Base-by-base conservation (phyloP, 2,113 vertebrate genomes). In the Entomyzon cyanotis region DNA sequence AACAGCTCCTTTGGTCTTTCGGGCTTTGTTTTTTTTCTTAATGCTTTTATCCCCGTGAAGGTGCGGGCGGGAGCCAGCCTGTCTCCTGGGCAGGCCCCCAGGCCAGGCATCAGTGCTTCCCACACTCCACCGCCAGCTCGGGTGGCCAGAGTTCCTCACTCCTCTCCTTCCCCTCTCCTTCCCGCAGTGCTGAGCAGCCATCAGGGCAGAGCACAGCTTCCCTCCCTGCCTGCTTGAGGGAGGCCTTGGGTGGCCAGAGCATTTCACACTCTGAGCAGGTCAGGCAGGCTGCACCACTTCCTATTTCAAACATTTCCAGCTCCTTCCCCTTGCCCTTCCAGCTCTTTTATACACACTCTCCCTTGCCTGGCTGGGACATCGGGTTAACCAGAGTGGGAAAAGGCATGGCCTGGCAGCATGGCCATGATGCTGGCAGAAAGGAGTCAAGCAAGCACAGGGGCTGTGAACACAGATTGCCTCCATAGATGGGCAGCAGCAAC, bases 251-350 rank as follows among this genome's bases (percentile, higher is more conserved):
- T 35, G 41, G 58, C 75, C 2, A 0, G 16, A 44, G 65, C 4
- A 0, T 35, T 55, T 63, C 82, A 24, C 25, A 22, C 39, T 50
- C 62, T 6, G 27, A 67, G 42, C 31, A 44, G 53, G 39, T 21
- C 49, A 41, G 69, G n/a, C 46, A 39, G 27, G n/a, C 41, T 62
- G 55, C 16, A 20, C 18, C 2, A 0, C 9, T 90, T 60, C 30
- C 33, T 15, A 11, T 5, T 31, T 25, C 52, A 76, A 76, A 63
- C 6, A 1, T 14, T 50, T 47, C 62, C 92, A 73, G 53, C 22
- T 53, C 55, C 50, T 74, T 75, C 35, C 52, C 52, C 12, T 0
- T 0, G 0, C 28, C 27, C 20, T 64, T 46, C n/a, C 1, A 1
- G 15, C 28, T 37, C 28, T 60, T 37, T 68, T 9, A 8, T 15